Percentiles rank a stretch among this genome's conserved stretches.
Conservation (phyloP, 2,888 invertebrate genomes). For the Metallyticus violacea region DNA sequence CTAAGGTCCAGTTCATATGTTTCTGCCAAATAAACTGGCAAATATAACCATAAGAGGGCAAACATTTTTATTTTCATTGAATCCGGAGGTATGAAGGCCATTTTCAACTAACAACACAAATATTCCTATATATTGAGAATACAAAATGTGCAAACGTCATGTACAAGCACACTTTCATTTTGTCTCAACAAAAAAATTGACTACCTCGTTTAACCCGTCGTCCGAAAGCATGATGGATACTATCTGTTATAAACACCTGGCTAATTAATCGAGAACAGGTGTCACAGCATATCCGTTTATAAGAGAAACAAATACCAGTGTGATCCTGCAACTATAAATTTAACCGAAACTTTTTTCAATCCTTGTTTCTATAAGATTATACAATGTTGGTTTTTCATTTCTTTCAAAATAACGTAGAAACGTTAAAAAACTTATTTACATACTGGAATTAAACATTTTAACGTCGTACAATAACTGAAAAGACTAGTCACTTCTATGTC, state of each 20-base stretch:
- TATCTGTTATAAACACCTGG: not conserved
- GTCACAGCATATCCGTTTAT: not conserved
- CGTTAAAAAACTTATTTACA: too few species aligned
- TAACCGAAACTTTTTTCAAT: not conserved
- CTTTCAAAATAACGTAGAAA: too few species aligned
- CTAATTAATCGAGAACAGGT: not conserved
- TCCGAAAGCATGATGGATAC: not conserved
- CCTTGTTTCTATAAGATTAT: not conserved
- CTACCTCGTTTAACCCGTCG: not conserved
- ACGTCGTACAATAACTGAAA: too few species aligned
- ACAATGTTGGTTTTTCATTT: too few species aligned
- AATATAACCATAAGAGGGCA: not conserved
- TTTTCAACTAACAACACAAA: not conserved
- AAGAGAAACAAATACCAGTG: not conserved
- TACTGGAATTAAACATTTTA: too few species aligned
- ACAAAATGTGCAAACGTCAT: not conserved
- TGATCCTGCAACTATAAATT: not conserved
- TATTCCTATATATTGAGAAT: not conserved
- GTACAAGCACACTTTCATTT: not conserved
- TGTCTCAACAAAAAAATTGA: not conserved
- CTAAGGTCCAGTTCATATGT: slow-evolving; percentile 16
- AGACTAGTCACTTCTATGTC: too few species aligned
- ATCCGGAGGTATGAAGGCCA: not conserved
- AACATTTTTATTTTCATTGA: not conserved
- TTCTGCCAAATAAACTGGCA: not conserved